Evolutionary conservation across 2,797 vertebrate species (phyloP).

Genomic region (Sciurus carolinensis): DNA sequence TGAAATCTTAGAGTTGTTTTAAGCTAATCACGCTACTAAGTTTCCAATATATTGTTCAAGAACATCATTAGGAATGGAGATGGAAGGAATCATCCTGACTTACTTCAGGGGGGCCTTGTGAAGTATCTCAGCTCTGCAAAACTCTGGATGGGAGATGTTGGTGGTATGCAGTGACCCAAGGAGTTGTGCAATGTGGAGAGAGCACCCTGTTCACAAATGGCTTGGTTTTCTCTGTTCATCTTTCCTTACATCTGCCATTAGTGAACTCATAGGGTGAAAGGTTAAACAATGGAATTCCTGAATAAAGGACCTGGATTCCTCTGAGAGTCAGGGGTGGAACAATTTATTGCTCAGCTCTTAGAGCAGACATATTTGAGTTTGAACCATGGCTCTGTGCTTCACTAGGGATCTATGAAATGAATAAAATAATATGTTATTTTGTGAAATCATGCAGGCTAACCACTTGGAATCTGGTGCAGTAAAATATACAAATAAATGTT

Average conservation of each 20-base stretch:
- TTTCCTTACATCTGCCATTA: not conserved
- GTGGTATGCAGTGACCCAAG: not conserved
- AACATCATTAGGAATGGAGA: not conserved
- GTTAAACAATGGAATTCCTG: not conserved
- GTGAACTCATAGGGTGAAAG: not conserved
- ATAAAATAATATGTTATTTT: not conserved
- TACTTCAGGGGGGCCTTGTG: not conserved
- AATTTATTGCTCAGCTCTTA: not conserved
- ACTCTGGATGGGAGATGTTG: not conserved
- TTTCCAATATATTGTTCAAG: not conserved
- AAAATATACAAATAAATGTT: not conserved
- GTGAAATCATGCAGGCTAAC: not conserved
- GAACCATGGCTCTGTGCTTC: not conserved
- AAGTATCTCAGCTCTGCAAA: not conserved
- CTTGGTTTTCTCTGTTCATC: not conserved
- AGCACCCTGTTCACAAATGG: not conserved
- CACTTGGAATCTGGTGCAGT: not conserved
- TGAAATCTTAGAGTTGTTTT: too few species aligned
- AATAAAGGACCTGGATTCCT: not conserved
- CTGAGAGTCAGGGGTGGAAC: not conserved
- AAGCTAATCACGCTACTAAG: not conserved
- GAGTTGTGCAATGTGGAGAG: not conserved
- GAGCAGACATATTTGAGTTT: conserved; percentile 5
- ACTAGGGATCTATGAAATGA: not conserved
- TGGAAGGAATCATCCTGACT: not conserved